Evolutionary conservation across 2,888 invertebrate species (phyloP).

Genomic region (Ichneumon xanthorius): DNA sequence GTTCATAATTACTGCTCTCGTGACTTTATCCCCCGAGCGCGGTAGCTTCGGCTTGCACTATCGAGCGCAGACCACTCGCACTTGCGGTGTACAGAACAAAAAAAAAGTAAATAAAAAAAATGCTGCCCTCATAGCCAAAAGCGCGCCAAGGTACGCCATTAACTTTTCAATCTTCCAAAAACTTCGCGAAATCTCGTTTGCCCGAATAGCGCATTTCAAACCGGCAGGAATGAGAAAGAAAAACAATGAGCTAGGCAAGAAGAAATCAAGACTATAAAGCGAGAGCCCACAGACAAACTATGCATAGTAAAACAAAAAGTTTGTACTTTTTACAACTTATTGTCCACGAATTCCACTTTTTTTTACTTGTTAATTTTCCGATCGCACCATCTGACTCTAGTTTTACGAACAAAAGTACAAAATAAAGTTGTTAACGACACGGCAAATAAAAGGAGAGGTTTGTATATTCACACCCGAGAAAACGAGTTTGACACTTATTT

Average conservation of each 20-base stretch:
- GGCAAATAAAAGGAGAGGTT: too few relatives aligned
- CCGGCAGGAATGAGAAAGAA: constrained; percentile 7
- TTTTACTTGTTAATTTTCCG: too few relatives aligned
- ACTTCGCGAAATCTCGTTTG: neutral
- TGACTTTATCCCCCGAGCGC: constrained; percentile 80
- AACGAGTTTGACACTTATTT: too few relatives aligned
- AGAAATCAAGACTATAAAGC: constrained; percentile 44
- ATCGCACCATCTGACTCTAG: too few relatives aligned
- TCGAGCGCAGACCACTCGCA: constrained; percentile 34
- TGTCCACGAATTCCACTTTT: too few relatives aligned
- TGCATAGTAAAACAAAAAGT: neutral
- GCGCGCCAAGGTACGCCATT: neutral
- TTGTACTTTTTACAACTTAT: too few relatives aligned
- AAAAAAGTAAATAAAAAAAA: constrained; percentile 8
- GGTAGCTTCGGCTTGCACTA: constrained; percentile 17
- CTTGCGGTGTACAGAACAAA: constrained; percentile 7
- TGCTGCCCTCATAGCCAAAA: neutral
- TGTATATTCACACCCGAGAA: too few relatives aligned
- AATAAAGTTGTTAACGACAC: too few relatives aligned
- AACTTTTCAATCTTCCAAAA: constrained; percentile 12
- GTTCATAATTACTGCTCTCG: constrained; percentile 83
- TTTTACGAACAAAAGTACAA: too few relatives aligned
- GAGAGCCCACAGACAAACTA: neutral
- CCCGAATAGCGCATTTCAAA: neutral
- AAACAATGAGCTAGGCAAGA: constrained; percentile 31